Conservation (phyloP, 2,888 invertebrate species). For the Mesoligia furuncula region DNA sequence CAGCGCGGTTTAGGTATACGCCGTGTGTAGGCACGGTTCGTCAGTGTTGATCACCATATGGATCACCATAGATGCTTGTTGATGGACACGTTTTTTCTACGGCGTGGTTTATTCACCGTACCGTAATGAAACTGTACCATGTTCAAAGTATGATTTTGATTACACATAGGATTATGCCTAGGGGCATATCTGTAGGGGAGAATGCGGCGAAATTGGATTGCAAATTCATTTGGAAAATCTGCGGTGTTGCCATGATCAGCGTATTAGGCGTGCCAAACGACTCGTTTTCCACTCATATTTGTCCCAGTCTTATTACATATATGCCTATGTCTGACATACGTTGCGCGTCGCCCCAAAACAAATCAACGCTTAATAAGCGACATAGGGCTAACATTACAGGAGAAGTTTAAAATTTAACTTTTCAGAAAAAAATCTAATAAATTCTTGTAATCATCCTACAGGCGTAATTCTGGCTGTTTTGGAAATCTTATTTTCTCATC, state of each 20-base stretch:
- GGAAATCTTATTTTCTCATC: background rate
- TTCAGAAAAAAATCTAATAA: background rate
- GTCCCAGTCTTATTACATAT: background rate
- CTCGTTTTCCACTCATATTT: background rate
- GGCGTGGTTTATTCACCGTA: background rate
- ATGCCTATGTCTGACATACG: background rate
- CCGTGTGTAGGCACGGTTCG: background rate
- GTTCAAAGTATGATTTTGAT: background rate
- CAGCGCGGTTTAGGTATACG: background rate
- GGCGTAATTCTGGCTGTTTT: background rate
- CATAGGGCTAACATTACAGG: too few relatives aligned
- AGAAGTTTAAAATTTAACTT: background rate
- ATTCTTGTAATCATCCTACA: too few relatives aligned
- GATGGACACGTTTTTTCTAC: background rate
- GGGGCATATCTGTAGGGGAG: background rate
- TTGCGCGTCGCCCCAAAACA: background rate
- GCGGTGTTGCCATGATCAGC: background rate
- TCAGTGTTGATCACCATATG: too few relatives aligned
- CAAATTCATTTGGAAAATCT: slow-evolving; percentile 24
- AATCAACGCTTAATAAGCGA: background rate
- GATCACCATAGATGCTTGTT: background rate
- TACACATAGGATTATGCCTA: background rate
- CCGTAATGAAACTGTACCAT: background rate
- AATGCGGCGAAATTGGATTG: slow-evolving; percentile 25
- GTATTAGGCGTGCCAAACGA: background rate